A percentile compares a stretch with the other conserved stretches of the same genome.
These are phyloP conservation scores for Anthrax anthrax DNA, from an alignment of 2,888 invertebrate genomes.

Conservation along the genomic window DNA sequence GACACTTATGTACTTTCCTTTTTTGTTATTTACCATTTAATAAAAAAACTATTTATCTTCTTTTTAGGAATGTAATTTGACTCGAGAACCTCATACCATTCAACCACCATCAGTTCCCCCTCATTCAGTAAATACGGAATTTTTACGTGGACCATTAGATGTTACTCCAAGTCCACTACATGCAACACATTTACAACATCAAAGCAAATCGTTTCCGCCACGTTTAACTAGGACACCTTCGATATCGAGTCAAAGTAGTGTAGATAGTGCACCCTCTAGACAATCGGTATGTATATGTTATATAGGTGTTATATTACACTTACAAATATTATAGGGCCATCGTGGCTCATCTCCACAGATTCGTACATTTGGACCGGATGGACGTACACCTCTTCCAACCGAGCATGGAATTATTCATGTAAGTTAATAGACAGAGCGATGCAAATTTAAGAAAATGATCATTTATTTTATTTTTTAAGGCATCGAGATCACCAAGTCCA, in stretches of 20 bases:
- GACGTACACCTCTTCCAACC: constrained; percentile 41
- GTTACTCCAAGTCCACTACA: constrained; percentile 41
- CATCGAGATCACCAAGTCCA: constrained; percentile 48
- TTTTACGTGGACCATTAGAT: constrained; percentile 39
- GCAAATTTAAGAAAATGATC: background rate
- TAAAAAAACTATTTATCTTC: too few relatives aligned
- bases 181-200: constrained; percentile 46
- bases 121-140: constrained; percentile 25
- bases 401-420: constrained; percentile 21
- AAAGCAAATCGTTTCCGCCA: constrained; percentile 52
- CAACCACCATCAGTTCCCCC: constrained; percentile 39
- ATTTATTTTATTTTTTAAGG: background rate
- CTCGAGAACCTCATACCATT: constrained; percentile 47
- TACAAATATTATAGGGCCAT: constrained; percentile 40
- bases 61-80: constrained; percentile 47
- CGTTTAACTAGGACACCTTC: constrained; percentile 63
- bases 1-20: too few relatives aligned
- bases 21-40: too few relatives aligned
- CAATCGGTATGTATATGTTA: constrained; percentile 30
- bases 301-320: constrained; percentile 1
- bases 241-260: constrained; percentile 68
- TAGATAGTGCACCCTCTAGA: constrained; percentile 58
- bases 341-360: constrained; percentile 75
- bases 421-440: constrained; percentile 1
- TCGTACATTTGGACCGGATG: constrained; percentile 69